Evolutionary conservation across 2,113 vertebrate genomes (phyloP).

Genomic region (Oceanodroma tethys): DNA sequence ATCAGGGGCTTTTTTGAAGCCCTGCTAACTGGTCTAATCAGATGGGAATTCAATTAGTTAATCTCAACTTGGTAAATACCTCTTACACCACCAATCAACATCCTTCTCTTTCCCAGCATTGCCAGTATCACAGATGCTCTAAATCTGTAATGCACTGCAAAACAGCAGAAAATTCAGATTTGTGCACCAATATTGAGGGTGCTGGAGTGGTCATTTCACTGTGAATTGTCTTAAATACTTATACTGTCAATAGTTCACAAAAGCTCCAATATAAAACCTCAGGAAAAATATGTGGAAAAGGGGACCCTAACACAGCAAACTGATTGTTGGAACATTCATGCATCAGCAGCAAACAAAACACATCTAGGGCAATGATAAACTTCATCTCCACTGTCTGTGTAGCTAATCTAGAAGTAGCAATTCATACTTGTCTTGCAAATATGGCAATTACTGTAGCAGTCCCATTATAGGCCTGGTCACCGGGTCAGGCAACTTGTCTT

Average conservation of each 20-base stretch:
- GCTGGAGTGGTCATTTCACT: background rate
- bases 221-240: background rate
- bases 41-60: background rate
- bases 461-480: background rate
- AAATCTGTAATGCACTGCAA: background rate
- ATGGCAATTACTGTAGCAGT: background rate
- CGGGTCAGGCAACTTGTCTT: conserved; percentile 16
- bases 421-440: conserved; percentile 11
- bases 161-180: background rate
- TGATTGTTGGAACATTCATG: background rate
- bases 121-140: background rate
- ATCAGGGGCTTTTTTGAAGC: background rate
- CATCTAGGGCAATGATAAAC: background rate
- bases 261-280: background rate
- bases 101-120: background rate
- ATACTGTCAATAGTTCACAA: background rate
- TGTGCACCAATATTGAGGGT: background rate
- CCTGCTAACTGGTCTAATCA: background rate
- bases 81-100: background rate
- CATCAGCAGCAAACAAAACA: conserved; percentile 39
- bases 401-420: background rate
- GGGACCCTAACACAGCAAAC: background rate
- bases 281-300: background rate
- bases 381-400: background rate
- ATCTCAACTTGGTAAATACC: background rate